Evolutionary conservation across 2,113 vertebrate species (phyloP).

Genomic region (Clarias magur): DNA sequence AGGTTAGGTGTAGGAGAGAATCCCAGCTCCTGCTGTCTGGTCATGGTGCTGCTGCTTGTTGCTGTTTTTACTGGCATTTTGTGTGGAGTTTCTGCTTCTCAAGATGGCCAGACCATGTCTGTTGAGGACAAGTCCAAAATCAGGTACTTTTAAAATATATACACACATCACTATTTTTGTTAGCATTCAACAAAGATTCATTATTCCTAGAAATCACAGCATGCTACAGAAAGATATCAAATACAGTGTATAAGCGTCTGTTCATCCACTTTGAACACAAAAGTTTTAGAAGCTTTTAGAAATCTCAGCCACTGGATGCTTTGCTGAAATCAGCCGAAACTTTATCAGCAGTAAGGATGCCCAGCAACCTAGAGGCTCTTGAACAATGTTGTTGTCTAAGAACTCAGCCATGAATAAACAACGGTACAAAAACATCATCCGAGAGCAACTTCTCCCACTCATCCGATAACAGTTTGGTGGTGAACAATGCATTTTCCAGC

Average conservation of each 20-base stretch:
- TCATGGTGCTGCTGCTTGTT: conserved; percentile 59
- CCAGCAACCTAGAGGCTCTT: too few relatives aligned
- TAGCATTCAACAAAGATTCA: background rate
- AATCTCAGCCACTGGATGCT: too few relatives aligned
- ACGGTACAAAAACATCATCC: too few relatives aligned
- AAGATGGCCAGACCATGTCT: conserved; percentile 71
- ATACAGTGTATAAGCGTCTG: background rate
- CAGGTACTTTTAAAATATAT: conserved; percentile 61
- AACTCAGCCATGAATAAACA: too few relatives aligned
- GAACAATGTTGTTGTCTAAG: too few relatives aligned
- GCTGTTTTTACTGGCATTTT: conserved; percentile 59
- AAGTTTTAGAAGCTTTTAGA: too few relatives aligned
- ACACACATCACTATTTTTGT: background rate
- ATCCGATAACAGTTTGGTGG: too few relatives aligned
- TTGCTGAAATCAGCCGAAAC: too few relatives aligned
- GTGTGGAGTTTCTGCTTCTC: conserved; percentile 56
- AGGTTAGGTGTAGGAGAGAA: conserved; percentile 5
- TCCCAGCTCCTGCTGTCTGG: conserved; percentile 6
- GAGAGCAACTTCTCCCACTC: too few relatives aligned
- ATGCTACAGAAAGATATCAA: background rate
- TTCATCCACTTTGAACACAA: background rate
- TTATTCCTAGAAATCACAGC: background rate
- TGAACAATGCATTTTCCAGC: too few relatives aligned
- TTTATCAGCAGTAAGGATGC: too few relatives aligned
- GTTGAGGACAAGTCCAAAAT: conserved; percentile 70